Evolutionary conservation across 2,888 invertebrate genomes (phyloP).

Genomic region (Synanthedon tipuliformis): DNA sequence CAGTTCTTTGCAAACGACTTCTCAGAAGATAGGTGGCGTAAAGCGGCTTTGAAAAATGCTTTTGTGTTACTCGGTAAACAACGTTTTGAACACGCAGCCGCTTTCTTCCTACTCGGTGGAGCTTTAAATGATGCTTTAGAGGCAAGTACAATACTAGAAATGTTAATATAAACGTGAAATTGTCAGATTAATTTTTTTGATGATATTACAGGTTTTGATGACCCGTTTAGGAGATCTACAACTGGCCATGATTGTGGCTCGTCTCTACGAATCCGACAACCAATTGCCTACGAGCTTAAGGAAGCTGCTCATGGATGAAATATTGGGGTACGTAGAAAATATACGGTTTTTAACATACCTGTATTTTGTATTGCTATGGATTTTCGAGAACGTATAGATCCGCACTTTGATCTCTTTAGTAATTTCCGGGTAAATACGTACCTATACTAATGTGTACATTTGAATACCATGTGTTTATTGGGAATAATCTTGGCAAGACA

Average conservation of each 20-base stretch:
- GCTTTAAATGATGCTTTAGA: slow-evolving; percentile 96
- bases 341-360: too few species aligned
- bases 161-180: not conserved
- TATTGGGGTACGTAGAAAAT: slow-evolving; percentile 69
- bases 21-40: slow-evolving; percentile 92
- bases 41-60: slow-evolving; percentile 97
- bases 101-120: slow-evolving; percentile 96
- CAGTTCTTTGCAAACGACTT: slow-evolving; percentile 96
- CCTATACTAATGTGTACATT: too few species aligned
- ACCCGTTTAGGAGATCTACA: slow-evolving; percentile 95
- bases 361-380: too few species aligned
- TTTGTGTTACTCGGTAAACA: slow-evolving; percentile 96
- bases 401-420: too few species aligned
- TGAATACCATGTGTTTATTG: too few species aligned
- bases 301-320: slow-evolving; percentile 82
- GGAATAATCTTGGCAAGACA: too few species aligned
- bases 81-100: slow-evolving; percentile 96
- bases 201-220: slow-evolving; percentile 75
- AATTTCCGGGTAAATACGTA: too few species aligned
- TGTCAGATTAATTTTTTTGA: slow-evolving; percentile 1
- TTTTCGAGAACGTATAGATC: too few species aligned
- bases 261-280: slow-evolving; percentile 89
- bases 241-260: slow-evolving; percentile 91
- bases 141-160: slow-evolving; percentile 50
- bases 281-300: slow-evolving; percentile 77